Base-by-base conservation (phyloP, 2,113 vertebrate genomes). In the Parus major region DNA sequence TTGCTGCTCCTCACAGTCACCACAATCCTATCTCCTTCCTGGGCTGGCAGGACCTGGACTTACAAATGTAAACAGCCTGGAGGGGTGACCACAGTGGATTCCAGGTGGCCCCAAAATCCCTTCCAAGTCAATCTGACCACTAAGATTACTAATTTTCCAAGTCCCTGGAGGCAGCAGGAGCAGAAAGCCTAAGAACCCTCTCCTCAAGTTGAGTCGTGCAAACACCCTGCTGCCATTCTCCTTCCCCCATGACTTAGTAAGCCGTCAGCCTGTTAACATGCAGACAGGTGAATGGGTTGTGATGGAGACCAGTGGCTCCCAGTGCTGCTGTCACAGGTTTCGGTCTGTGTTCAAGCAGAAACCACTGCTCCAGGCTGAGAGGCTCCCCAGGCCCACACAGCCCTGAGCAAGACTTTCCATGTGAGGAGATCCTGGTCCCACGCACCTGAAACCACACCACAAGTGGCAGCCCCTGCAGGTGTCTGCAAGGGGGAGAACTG, bases 371-470 rank as follows among this genome's bases (percentile, higher is more conserved):
- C 2, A 8, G 81, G 47, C 24, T 1, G 4, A 69, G 70, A 70
- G 42, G 50, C 88, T 88, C 66, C 72, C n/a, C 53, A 53, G 36
- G 23, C 90, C 57, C 65, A 55, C 1, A 0, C 57, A 88, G 69
- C 86, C 61, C 60, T 31, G 31, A 80, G 85, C 47, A 85, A 84
- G 52, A 60, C n/a, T 78, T 96, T 82, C 87, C 82, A 75, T 44
- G 31, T 2, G 15, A 80, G 35, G 53, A 72, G 52, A 82, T 44
- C 64, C 47, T n/a, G 11, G 20, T 86, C 71, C 70, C 87, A 93
- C 28, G 1, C 61, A 84, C 29, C 46, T 50, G 86, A 95, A 95
- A 93, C 69, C 53, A 57, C 33, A 81, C 17, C 16, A 29, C 52
- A 88, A 92, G 66, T 4, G 36, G 57, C 73, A 82, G 66, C 41